phyloP scores from a whole-genome alignment of 2,113 vertebrate genomes.

The Clarias gariepinus region DNA sequence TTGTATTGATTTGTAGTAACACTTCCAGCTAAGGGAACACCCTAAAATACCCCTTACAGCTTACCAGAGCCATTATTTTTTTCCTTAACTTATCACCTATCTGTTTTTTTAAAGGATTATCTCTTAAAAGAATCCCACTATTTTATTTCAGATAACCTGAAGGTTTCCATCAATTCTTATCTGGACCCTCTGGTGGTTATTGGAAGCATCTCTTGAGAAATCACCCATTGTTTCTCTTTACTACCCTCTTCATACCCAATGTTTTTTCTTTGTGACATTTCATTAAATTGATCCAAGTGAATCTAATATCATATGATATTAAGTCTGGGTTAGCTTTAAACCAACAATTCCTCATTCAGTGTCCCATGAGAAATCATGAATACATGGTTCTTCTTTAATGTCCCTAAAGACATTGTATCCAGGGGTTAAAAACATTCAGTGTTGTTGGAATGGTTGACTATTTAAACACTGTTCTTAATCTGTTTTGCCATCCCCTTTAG shows the following conservation, averaged over 20 bases:
- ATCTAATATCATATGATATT: conserved; percentile 41
- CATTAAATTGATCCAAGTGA: conserved; percentile 40
- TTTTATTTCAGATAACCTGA: conserved; percentile 22
- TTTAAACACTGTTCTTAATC: conserved; percentile 44
- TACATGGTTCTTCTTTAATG: conserved; percentile 13
- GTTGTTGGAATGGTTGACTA: conserved; percentile 6
- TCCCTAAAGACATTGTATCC: conserved; percentile 1
- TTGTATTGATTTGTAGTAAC: conserved; percentile 11
- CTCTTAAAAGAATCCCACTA: neutral
- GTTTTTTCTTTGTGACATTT: conserved; percentile 46
- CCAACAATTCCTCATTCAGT: conserved; percentile 5
- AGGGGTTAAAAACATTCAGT: conserved; percentile 30
- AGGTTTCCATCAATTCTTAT: conserved; percentile 32
- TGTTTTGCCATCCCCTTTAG: conserved; percentile 43
- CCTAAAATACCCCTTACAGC: neutral
- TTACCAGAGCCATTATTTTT: neutral
- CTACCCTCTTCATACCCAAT: conserved; percentile 34
- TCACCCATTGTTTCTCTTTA: conserved; percentile 39
- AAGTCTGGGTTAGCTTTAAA: conserved; percentile 26
- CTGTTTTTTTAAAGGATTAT: neutral
- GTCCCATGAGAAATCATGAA: conserved; percentile 16
- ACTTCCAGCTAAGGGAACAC: neutral
- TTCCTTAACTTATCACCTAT: neutral
- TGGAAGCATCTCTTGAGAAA: conserved; percentile 36
- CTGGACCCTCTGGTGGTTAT: neutral